phyloP scores from a whole-genome alignment of 2,797 vertebrate species.

The Pelochelys cantorii region DNA sequence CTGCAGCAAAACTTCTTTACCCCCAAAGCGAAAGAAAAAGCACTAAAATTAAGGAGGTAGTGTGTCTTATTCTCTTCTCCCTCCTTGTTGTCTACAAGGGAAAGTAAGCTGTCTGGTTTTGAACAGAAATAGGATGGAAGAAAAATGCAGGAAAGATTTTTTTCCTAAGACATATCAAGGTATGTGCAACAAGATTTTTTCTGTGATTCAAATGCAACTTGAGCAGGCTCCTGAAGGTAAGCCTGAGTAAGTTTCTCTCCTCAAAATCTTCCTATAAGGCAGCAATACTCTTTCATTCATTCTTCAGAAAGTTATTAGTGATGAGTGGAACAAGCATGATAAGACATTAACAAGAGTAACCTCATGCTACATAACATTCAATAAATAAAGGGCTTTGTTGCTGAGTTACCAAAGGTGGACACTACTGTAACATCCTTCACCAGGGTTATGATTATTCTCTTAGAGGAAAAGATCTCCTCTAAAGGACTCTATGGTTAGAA shows the following conservation, averaged over 20 bases:
- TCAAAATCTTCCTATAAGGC: background rate
- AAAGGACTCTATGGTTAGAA: no score
- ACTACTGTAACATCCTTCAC: no score
- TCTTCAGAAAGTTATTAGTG: background rate
- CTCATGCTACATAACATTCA: no score
- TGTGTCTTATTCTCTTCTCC: background rate
- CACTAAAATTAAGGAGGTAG: background rate
- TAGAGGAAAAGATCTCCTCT: no score
- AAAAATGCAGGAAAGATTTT: no score
- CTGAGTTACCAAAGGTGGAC: no score
- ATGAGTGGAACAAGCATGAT: background rate
- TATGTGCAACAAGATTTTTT: background rate
- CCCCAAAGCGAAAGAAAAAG: background rate
- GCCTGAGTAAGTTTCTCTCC: background rate
- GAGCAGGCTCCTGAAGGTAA: background rate
- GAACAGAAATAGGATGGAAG: background rate
- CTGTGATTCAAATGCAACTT: background rate
- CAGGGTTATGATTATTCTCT: no score
- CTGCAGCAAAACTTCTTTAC: background rate
- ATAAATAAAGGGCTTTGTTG: no score
- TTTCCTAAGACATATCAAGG: background rate
- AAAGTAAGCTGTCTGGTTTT: background rate
- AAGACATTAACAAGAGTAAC: background rate
- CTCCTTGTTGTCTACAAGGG: background rate
- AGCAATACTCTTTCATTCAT: background rate